Conservation (phyloP, 1,140 invertebrate species). For the Yoshiicerus persimilis region DNA sequence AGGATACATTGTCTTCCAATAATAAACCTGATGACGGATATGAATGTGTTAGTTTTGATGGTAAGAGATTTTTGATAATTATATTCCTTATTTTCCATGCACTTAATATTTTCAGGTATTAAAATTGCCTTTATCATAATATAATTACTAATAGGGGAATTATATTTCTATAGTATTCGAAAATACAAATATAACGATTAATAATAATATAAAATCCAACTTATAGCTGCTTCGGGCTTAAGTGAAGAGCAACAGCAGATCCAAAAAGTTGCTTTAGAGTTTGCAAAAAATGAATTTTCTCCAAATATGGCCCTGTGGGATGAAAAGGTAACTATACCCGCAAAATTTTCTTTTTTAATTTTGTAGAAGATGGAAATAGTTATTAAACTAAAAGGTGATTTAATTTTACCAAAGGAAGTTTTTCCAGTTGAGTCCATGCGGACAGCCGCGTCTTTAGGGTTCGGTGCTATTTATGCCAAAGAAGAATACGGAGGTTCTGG, state of each 20-base stretch:
- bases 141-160: no score
- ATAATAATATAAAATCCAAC: neutral
- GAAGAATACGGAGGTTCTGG: conserved; percentile 64
- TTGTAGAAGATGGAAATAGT: no score
- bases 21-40: neutral
- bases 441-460: conserved; percentile 61
- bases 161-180: no score
- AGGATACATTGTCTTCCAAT: neutral
- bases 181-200: no score
- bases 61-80: neutral
- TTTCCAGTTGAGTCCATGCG: conserved; percentile 56
- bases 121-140: no score
- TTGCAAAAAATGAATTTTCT: conserved; percentile 63
- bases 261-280: conserved; percentile 60
- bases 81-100: neutral
- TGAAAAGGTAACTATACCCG: conserved; percentile 55
- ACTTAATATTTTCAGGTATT: no score
- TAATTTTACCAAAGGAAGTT: conserved; percentile 51
- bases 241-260: conserved; percentile 62
- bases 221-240: conserved; percentile 57
- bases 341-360: no score
- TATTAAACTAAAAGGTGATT: no score
- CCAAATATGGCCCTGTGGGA: conserved; percentile 67
- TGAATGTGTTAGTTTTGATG: conserved; percentile 17
- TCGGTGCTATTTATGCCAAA: conserved; percentile 63